These are phyloP conservation scores for Sinonovacula constricta DNA, from an alignment of 1,140 invertebrate species.

Conservation along the genomic window DNA sequence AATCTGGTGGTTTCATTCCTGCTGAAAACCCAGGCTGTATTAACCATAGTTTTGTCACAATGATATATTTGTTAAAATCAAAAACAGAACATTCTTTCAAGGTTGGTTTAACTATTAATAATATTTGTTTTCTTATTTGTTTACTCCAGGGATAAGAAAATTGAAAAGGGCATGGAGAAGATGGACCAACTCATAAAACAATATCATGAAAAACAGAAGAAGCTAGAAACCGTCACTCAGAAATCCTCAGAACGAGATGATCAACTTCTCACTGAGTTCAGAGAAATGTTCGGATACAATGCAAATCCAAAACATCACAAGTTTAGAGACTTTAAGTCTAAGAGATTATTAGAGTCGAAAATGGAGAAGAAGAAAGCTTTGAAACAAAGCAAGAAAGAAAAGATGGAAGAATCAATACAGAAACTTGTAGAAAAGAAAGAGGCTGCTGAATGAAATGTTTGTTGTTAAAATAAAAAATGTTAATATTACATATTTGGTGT, in stretches of 20 bases:
- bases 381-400: constrained; percentile 30
- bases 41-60: no score
- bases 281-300: constrained; percentile 22
- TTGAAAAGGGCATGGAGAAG: constrained; percentile 31
- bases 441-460: no score
- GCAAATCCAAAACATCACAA: neutral
- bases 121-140: neutral
- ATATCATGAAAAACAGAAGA: constrained; percentile 13
- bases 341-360: constrained; percentile 7
- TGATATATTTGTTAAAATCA: neutral
- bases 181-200: constrained; percentile 14
- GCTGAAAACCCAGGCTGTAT: no score
- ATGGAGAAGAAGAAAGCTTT: constrained; percentile 9
- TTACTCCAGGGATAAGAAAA: constrained; percentile 13
- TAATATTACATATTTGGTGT: no score
- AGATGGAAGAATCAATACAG: constrained; percentile 3
- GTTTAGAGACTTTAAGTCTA: constrained; percentile 15
- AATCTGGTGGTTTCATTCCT: neutral
- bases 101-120: neutral
- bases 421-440: constrained; percentile 11
- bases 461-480: no score
- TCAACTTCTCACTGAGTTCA: constrained; percentile 20
- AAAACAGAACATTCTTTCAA: neutral
- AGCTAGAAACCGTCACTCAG: neutral
- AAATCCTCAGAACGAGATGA: neutral